These are phyloP conservation scores for Colletes latitarsis DNA, from an alignment of 1,140 invertebrate species.

Conservation along the genomic window DNA sequence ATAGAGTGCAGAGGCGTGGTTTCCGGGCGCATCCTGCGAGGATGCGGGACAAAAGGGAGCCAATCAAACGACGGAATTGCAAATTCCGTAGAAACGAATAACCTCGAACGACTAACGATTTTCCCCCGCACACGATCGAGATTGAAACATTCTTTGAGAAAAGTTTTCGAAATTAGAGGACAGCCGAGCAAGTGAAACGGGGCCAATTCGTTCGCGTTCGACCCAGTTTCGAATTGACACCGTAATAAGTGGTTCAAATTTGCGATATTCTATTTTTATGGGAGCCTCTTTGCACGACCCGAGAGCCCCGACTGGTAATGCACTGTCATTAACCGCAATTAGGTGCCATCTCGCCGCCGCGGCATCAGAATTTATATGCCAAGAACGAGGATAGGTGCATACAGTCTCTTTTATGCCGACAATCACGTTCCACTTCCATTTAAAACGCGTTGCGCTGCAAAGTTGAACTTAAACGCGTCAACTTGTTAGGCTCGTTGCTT, in stretches of 20 bases:
- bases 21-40: neutral
- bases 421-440: conserved; percentile 30
- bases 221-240: conserved; percentile 26
- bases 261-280: conserved; percentile 4
- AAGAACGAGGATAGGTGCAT: conserved; percentile 18
- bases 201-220: conserved; percentile 19
- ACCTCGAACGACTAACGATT: neutral
- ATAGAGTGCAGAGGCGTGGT: neutral
- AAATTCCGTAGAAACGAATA: conserved; percentile 7
- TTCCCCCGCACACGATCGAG: neutral
- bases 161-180: neutral
- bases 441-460: neutral
- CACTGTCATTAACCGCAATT: conserved; percentile 33
- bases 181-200: neutral
- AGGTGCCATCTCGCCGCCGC: neutral
- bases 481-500: neutral
- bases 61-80: conserved; percentile 23
- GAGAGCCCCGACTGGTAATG: neutral
- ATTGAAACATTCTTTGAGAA: neutral
- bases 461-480: neutral
- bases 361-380: conserved; percentile 28
- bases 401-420: neutral
- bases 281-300: neutral
- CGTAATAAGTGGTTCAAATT: neutral
- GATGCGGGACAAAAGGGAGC: neutral